Evolutionary conservation across 2,888 invertebrate species (phyloP).

Genomic region (Plagiodera versicolora): DNA sequence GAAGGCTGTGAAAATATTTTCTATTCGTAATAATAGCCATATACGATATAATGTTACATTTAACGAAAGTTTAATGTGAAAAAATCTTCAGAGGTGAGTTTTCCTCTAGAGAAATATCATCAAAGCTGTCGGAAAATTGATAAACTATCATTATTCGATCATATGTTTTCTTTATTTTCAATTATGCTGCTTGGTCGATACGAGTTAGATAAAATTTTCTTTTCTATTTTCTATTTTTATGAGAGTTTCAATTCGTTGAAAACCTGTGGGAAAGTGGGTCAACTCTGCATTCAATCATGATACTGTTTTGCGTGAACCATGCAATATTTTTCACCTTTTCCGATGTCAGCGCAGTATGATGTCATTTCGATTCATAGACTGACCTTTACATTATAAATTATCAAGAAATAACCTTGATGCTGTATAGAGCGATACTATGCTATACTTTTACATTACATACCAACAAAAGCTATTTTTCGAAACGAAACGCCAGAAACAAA

Average conservation of each 20-base stretch:
- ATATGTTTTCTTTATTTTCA: no score
- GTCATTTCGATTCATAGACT: not conserved
- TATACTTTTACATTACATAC: no score
- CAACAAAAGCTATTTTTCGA: no score
- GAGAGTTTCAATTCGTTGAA: slow-evolving; percentile 12
- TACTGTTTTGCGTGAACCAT: not conserved
- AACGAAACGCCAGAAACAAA: no score
- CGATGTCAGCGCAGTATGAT: not conserved
- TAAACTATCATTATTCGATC: no score
- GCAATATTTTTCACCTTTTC: not conserved
- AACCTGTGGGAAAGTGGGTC: slow-evolving; percentile 12
- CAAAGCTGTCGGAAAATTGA: no score
- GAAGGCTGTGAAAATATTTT: not conserved
- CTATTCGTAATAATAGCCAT: not conserved
- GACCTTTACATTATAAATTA: not conserved
- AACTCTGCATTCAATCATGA: slow-evolving; percentile 3
- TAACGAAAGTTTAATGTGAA: not conserved
- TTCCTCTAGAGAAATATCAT: not conserved
- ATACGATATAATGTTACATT: no score
- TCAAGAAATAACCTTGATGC: not conserved
- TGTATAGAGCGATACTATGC: not conserved
- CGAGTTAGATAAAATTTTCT: no score
- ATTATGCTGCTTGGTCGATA: no score
- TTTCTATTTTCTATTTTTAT: no score
- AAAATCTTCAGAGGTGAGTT: not conserved